Evolutionary conservation across 2,113 vertebrate genomes (phyloP).

Genomic region (Anguilla rostrata): DNA sequence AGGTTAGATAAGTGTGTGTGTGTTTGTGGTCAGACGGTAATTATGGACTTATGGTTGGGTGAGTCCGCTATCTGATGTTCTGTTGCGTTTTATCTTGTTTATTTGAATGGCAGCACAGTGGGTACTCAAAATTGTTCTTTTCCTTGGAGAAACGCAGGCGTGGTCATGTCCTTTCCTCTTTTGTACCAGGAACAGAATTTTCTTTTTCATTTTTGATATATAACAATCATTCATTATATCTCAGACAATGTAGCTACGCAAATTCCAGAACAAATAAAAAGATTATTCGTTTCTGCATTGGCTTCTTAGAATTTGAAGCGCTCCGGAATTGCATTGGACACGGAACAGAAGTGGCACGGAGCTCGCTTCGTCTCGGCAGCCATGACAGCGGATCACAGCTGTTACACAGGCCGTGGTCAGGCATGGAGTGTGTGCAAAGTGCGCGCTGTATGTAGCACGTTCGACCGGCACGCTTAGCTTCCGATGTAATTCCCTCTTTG

Average conservation of each 20-base stretch:
- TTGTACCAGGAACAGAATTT: not conserved
- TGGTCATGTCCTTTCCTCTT: slow-evolving; percentile 15
- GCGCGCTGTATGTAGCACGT: too few species aligned
- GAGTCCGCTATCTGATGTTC: not conserved
- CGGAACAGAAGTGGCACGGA: not conserved
- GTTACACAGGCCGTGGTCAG: not conserved
- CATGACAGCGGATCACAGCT: not conserved
- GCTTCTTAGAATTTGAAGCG: too few species aligned
- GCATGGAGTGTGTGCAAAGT: not conserved
- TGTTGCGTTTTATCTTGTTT: not conserved
- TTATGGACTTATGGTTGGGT: not conserved
- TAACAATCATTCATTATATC: not conserved
- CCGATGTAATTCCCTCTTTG: too few species aligned
- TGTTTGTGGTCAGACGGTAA: not conserved
- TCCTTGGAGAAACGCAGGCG: slow-evolving; percentile 6
- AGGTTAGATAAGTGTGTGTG: not conserved
- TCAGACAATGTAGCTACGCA: not conserved
- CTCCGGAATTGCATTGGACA: too few species aligned
- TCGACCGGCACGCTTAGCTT: too few species aligned
- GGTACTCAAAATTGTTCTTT: not conserved
- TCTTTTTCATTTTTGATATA: not conserved
- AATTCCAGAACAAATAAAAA: not conserved
- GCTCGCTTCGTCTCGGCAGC: not conserved
- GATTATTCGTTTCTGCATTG: not conserved
- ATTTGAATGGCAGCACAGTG: not conserved